phyloP scores from a whole-genome alignment of 2,797 vertebrate genomes.

The Pseudochirops corinnae region DNA sequence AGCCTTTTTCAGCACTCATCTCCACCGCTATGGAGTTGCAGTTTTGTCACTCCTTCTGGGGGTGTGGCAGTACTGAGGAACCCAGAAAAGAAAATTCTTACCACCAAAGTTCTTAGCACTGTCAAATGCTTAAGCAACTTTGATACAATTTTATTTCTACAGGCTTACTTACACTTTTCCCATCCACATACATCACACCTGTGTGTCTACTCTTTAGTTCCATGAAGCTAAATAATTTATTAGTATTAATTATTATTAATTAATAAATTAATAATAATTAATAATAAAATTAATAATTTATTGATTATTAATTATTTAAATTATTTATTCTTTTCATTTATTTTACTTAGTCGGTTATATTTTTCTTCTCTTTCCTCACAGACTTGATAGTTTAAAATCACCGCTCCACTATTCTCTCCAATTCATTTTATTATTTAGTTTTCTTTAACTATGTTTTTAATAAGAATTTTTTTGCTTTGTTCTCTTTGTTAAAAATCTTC shows the following conservation, averaged over 20 bases:
- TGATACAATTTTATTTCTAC: background rate
- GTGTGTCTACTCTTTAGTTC: background rate
- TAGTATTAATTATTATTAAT: no score
- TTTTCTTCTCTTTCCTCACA: background rate
- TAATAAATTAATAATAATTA: no score
- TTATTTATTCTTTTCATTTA: background rate
- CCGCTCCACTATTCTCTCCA: background rate
- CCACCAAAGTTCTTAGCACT: background rate
- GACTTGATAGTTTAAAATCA: background rate
- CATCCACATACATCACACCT: background rate
- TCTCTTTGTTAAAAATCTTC: background rate
- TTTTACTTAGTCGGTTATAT: background rate
- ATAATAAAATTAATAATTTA: no score
- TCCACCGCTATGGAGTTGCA: background rate
- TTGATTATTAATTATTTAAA: no score
- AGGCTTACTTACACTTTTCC: background rate
- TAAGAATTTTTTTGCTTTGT: background rate
- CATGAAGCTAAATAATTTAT: no score
- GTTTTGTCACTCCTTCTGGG: background rate
- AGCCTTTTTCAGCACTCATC: background rate
- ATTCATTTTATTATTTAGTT: background rate
- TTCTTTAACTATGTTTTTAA: background rate
- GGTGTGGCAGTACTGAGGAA: background rate
- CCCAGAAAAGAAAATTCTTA: background rate
- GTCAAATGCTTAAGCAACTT: background rate